Base-by-base conservation (phyloP, 2,797 vertebrate genomes). In the Pitangus sulphuratus region DNA sequence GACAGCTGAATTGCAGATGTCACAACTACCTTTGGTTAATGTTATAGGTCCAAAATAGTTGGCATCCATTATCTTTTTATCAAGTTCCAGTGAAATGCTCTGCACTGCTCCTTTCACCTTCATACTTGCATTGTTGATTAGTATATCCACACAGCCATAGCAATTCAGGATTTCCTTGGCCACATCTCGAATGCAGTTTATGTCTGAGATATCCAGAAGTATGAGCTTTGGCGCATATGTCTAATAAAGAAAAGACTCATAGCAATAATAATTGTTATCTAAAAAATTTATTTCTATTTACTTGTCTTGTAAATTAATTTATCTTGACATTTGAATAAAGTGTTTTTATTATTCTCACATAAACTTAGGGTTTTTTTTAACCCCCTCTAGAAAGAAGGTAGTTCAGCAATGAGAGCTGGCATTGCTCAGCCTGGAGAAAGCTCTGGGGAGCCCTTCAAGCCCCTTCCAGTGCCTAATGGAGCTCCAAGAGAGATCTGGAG, bases 1-100 rank as follows among this genome's bases (percentile, higher is more conserved):
- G 20, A 58, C 5, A 76, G 50, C 7, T 64, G 30, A 75, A 86
- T 8, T 50, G 39, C 2, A 40, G 39, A 24, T 0, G 84, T 24
- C 9, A 66, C 33, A 65, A 12, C 17, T 97, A 99, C 99, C 99
- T 99, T 99, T 99, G 54, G 98, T 98, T 96, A 99, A 95, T 25
- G 98, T 98, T 97, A 99, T 98, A 77, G 99, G 99, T 25, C 99
- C 99, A 54, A 99, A 99, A 96, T 99, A 99, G 94, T 99, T 99
- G 81, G 98, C 98, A 53, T 99, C 99, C 99, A 99, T 99, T 91
- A 99, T 98, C 94, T 98, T 99, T 97, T 98, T 99, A 97, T 99
- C 99, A 54, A 99, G 96, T n/a, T 99, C 99, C 96, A 99, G 94
- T 16, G 99, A 99, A 71, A 99, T 97, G 60, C 98, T 99, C 88